Conservation (phyloP, 30 jellyfish, hydroid and myxozoan genomes). For the Turritopsis dohrnii region DNA sequence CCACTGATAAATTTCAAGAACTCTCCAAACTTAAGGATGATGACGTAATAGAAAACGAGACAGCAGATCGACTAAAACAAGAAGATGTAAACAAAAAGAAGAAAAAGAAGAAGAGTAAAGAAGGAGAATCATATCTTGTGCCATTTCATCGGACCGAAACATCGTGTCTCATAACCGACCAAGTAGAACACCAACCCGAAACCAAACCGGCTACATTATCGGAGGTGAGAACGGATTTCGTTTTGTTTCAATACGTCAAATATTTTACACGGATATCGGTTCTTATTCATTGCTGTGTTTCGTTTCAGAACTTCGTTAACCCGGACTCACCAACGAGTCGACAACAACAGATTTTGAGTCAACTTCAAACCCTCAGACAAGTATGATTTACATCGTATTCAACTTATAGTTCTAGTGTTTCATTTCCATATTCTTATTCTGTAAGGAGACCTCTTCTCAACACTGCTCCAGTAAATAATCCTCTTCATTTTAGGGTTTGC, state of each 20-base stretch:
- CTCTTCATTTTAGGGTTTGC: not conserved
- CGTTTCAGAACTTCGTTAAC: not conserved
- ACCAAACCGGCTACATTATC: not conserved
- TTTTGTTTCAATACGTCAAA: not conserved
- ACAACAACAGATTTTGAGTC: not conserved
- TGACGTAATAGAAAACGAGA: no score
- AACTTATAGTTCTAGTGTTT: not conserved
- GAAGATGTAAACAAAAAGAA: not conserved
- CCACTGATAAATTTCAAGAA: no score
- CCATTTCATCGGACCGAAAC: not conserved
- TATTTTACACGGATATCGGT: not conserved
- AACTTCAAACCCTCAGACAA: not conserved
- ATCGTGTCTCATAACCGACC: not conserved
- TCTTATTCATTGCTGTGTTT: not conserved
- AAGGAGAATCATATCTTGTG: constrained; percentile 2
- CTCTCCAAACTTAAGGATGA: no score
- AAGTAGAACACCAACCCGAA: not conserved
- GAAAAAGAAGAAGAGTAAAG: not conserved
- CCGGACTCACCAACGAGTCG: constrained; percentile 17
- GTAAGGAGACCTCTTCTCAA: not conserved
- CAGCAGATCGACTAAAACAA: not conserved
- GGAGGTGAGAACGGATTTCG: not conserved
- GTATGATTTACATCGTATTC: not conserved
- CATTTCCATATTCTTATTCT: not conserved
- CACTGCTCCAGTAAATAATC: not conserved